Conservation (phyloP, 2,797 vertebrate genomes). For the Megaceryle alcyon region DNA sequence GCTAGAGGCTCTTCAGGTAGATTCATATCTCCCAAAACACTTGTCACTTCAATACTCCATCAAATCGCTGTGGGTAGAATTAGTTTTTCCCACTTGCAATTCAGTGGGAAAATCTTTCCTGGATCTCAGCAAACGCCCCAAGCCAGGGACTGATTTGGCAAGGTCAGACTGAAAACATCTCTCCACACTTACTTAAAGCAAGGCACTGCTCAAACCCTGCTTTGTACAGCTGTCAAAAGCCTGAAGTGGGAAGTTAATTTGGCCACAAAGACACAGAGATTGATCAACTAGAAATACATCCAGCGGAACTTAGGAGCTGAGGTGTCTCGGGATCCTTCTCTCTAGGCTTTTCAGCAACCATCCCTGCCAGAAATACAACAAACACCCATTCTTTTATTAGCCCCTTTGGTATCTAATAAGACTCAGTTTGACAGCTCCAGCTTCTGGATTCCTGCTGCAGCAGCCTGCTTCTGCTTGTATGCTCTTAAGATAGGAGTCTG, state of each 20-base stretch:
- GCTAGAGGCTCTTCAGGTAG: not conserved
- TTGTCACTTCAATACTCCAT: slow-evolving; percentile 27
- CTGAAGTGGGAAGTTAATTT: slow-evolving; percentile 27
- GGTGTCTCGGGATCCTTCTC: slow-evolving; percentile 19
- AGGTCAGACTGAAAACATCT: slow-evolving; percentile 58
- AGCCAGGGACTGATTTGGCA: slow-evolving; percentile 28
- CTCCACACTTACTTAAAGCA: slow-evolving; percentile 48
- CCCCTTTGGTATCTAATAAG: slow-evolving; percentile 26
- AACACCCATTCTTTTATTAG: slow-evolving; percentile 62
- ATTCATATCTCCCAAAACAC: not conserved
- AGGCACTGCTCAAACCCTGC: slow-evolving; percentile 8
- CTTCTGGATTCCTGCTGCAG: slow-evolving; percentile 45
- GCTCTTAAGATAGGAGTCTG: not conserved
- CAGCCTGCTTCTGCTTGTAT: slow-evolving; percentile 9
- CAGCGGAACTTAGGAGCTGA: not conserved
- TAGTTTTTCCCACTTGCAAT: slow-evolving; percentile 2
- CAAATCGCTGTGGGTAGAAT: not conserved
- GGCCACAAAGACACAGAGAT: not conserved
- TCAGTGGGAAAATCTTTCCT: slow-evolving; percentile 57
- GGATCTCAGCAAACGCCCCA: not conserved
- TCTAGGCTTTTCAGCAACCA: slow-evolving; percentile 55
- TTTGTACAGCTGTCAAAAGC: slow-evolving; percentile 62
- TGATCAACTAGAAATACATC: slow-evolving; percentile 27
- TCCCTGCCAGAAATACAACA: slow-evolving; percentile 30
- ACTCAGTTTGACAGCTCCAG: not conserved